These are phyloP conservation scores for Cirrhinus molitorella DNA, from an alignment of 2,797 vertebrate species.

Conservation along the genomic window DNA sequence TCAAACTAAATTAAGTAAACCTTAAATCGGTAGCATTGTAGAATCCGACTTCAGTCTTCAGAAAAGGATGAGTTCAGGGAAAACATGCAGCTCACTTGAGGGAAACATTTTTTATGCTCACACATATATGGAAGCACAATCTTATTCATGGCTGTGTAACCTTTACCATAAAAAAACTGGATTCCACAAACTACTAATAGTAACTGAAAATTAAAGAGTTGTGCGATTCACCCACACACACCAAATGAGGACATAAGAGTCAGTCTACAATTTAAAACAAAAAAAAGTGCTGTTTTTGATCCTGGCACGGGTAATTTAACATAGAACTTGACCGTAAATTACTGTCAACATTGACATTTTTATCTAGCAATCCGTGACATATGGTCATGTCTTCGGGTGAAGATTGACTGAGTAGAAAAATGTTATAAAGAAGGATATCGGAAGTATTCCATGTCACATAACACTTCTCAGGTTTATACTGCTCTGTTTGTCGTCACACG, in stretches of 20 bases:
- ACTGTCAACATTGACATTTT: conserved; percentile 6
- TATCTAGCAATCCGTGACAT: conserved; percentile 1
- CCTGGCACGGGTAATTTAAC: not conserved
- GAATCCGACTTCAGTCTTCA: not conserved
- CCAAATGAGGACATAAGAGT: not conserved
- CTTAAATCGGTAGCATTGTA: not conserved
- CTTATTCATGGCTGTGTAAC: not conserved
- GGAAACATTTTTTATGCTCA: not conserved
- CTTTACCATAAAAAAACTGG: not conserved
- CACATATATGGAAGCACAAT: not conserved
- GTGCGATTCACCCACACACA: not conserved
- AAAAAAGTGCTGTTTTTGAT: conserved; percentile 6
- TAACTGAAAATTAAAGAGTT: conserved; percentile 2
- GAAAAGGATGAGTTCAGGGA: not conserved
- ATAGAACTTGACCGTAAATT: not conserved
- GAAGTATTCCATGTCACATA: not conserved
- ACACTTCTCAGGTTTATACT: not conserved
- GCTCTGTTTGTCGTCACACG: not conserved
- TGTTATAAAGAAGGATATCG: conserved; percentile 30
- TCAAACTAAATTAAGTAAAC: not conserved
- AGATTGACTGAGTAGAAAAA: conserved; percentile 56
- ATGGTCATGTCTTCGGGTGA: conserved; percentile 38
- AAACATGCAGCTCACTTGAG: not conserved
- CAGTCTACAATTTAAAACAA: not conserved
- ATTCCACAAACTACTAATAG: not conserved